phyloP scores from a whole-genome alignment of 2,797 vertebrate species.

The Amniataba percoides region DNA sequence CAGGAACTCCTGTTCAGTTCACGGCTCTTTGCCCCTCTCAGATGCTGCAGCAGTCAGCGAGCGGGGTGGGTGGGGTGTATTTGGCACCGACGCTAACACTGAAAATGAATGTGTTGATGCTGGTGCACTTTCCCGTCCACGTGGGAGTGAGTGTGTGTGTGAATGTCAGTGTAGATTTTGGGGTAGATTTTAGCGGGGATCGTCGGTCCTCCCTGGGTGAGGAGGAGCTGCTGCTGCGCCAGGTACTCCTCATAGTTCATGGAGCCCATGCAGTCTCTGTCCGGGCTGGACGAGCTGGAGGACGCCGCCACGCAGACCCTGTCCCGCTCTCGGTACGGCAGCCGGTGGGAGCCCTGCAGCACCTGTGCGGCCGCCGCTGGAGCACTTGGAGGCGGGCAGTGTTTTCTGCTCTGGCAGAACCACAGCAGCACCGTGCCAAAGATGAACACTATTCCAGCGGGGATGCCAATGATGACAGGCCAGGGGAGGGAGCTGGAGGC shows the following conservation, averaged over 20 bases:
- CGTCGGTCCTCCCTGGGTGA: conserved; percentile 83
- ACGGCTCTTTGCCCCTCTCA: conserved; percentile 43
- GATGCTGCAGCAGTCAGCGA: conserved; percentile 27
- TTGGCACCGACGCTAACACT: conserved; percentile 88
- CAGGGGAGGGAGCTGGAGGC: conserved; percentile 92
- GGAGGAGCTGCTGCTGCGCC: conserved; percentile 89
- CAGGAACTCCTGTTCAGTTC: conserved; percentile 45
- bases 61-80: not conserved
- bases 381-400: conserved; percentile 84
- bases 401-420: conserved; percentile 97
- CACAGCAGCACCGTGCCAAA: conserved; percentile 95
- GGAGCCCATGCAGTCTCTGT: conserved; percentile 92
- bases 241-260: conserved; percentile 94
- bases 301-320: conserved; percentile 55
- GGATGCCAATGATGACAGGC: conserved; percentile 98
- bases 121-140: conserved; percentile 96
- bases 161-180: conserved; percentile 97
- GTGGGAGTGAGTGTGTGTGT: conserved; percentile 91
- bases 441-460: conserved; percentile 95
- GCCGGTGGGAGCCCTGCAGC: conserved; percentile 76
- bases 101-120: conserved; percentile 94
- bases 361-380: conserved; percentile 74
- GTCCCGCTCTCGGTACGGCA: conserved; percentile 78
- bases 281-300: conserved; percentile 78
- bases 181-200: conserved; percentile 92